Conservation (phyloP, 2,113 vertebrate species). For the Garra rufa region DNA sequence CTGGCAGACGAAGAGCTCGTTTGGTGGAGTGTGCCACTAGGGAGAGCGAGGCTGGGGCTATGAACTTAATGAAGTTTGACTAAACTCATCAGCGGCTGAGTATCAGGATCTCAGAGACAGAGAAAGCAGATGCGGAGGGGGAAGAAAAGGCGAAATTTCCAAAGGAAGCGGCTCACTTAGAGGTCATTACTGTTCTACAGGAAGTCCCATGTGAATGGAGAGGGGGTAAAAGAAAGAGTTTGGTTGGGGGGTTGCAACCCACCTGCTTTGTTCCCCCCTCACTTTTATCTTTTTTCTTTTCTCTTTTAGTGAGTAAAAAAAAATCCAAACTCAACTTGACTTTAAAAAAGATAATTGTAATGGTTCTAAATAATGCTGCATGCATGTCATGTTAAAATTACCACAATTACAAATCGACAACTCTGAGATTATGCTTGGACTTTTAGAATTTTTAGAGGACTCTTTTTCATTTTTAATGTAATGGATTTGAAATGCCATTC, state of each 20-base stretch:
- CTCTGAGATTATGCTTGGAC: background rate
- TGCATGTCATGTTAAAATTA: background rate
- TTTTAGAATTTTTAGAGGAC: background rate
- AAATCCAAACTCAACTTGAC: background rate
- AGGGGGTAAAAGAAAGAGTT: background rate
- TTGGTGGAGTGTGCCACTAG: slow-evolving; percentile 55
- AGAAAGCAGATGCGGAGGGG: slow-evolving; percentile 61
- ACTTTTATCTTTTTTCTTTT: too few relatives aligned
- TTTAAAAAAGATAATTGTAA: background rate
- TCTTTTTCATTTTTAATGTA: background rate
- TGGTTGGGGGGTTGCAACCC: slow-evolving; percentile 15
- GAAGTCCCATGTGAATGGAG: slow-evolving; percentile 34
- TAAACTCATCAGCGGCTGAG: slow-evolving; percentile 63
- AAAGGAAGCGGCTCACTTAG: slow-evolving; percentile 53
- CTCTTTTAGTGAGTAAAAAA: background rate
- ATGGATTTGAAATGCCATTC: background rate
- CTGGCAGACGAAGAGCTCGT: slow-evolving; percentile 50
- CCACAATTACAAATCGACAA: background rate
- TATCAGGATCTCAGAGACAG: slow-evolving; percentile 48
- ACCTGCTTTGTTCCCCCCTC: slow-evolving; percentile 48
- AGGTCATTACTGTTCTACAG: slow-evolving; percentile 54
- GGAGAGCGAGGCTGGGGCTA: slow-evolving; percentile 54
- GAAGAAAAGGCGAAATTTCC: slow-evolving; percentile 30
- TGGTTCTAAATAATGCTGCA: background rate
- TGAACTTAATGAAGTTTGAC: slow-evolving; percentile 67